These are phyloP conservation scores for Oedothorax gibbosus DNA, from an alignment of 1,140 invertebrate species.

Conservation along the genomic window DNA sequence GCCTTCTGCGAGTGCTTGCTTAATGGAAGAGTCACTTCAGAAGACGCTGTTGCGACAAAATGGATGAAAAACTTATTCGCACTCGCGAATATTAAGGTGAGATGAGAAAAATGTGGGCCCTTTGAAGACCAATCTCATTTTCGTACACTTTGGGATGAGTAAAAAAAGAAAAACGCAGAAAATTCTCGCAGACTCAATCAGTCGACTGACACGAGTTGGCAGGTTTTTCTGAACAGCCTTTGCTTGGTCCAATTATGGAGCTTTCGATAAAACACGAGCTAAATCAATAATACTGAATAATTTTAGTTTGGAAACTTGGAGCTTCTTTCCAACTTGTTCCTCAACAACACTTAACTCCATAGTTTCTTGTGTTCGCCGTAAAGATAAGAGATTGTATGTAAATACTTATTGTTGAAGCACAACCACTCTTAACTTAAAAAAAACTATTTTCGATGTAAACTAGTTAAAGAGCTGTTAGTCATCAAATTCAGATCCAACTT, in stretches of 20 bases:
- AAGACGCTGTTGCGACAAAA: constrained; percentile 35
- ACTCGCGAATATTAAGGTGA: constrained; percentile 44
- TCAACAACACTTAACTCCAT: constrained; percentile 26
- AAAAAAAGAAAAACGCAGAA: constrained; percentile 49
- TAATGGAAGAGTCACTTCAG: constrained; percentile 52
- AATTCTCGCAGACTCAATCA: constrained; percentile 31
- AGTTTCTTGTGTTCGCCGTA: not conserved
- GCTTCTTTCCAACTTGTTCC: constrained; percentile 19
- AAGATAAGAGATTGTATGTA: not conserved
- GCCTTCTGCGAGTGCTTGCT: constrained; percentile 34
- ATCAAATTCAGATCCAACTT: too few relatives aligned
- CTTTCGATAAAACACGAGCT: constrained; percentile 51
- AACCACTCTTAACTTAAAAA: too few relatives aligned
- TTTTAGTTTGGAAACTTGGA: constrained; percentile 31
- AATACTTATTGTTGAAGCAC: too few relatives aligned
- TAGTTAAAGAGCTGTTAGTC: too few relatives aligned
- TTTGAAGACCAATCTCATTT: constrained; percentile 59
- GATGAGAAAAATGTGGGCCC: constrained; percentile 56
- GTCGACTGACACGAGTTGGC: constrained; percentile 51
- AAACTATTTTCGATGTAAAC: too few relatives aligned
- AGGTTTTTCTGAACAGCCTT: constrained; percentile 44
- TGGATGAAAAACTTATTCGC: constrained; percentile 53
- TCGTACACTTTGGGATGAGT: constrained; percentile 23
- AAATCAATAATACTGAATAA: constrained; percentile 53
- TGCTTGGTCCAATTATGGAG: constrained; percentile 52